These are phyloP conservation scores for Tyrophagus putrescentiae DNA, from an alignment of 1,140 invertebrate genomes.

Conservation along the genomic window DNA sequence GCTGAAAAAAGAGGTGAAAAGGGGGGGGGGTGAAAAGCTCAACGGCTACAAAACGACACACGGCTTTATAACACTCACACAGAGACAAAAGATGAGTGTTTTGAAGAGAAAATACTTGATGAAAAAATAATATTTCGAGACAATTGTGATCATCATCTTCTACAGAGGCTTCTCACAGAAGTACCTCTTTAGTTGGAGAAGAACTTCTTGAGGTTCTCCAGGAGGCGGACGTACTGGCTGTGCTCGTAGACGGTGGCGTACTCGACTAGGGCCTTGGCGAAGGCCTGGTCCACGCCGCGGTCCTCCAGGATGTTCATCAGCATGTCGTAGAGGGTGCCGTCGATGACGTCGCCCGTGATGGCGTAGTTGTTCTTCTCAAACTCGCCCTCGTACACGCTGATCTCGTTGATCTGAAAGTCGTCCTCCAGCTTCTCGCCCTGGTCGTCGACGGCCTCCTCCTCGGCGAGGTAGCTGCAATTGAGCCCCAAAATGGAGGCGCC, in stretches of 20 bases:
- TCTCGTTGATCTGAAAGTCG: slow-evolving; percentile 67
- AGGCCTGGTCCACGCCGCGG: slow-evolving; percentile 77
- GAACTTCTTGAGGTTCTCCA: slow-evolving; percentile 71
- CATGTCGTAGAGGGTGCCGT: slow-evolving; percentile 79
- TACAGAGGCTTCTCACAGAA: too few species aligned
- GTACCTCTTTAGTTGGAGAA: slow-evolving; percentile 6
- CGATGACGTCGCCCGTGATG: slow-evolving; percentile 71
- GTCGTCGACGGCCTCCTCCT: slow-evolving; percentile 38
- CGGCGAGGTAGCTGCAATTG: slow-evolving; percentile 57
- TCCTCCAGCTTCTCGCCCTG: slow-evolving; percentile 32
- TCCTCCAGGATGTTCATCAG: slow-evolving; percentile 84
- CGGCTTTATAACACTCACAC: too few species aligned
- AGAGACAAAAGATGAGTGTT: too few species aligned
- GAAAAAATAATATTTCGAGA: neutral
- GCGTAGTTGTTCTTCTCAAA: slow-evolving; percentile 65
- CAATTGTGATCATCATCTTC: neutral
- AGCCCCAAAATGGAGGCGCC: slow-evolving; percentile 54
- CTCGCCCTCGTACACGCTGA: slow-evolving; percentile 64
- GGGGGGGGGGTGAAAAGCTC: too few species aligned
- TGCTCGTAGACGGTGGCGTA: slow-evolving; percentile 81
- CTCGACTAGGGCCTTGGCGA: slow-evolving; percentile 66
- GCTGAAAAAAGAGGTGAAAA: too few species aligned
- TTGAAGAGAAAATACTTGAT: neutral
- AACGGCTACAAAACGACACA: too few species aligned
- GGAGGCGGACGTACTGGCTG: slow-evolving; percentile 61